Evolutionary conservation across 2,797 vertebrate genomes (phyloP).

Genomic region (Otus scops): DNA sequence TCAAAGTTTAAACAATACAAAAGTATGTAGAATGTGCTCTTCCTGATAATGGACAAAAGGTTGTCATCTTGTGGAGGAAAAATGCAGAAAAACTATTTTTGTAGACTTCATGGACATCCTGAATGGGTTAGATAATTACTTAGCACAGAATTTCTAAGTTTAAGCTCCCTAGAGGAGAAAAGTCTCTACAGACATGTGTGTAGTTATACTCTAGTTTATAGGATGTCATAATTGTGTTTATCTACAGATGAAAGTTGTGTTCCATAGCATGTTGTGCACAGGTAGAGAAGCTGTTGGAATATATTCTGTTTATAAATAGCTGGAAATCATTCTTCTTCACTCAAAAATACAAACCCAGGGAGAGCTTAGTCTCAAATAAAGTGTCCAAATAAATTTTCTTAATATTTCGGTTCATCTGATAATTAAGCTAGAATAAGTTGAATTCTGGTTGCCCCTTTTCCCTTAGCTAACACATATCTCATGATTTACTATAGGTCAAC

Average conservation of each 20-base stretch:
- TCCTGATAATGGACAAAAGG: neutral
- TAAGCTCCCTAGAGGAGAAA: neutral
- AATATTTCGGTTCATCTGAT: neutral
- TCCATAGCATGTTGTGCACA: neutral
- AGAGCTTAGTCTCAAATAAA: neutral
- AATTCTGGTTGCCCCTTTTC: neutral
- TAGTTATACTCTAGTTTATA: neutral
- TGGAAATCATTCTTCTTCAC: neutral
- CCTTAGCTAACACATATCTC: no score
- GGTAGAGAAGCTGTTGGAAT: neutral
- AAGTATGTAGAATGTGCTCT: neutral
- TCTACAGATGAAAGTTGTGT: neutral
- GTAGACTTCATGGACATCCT: neutral
- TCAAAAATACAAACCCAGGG: neutral
- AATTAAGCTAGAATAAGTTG: neutral
- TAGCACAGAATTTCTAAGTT: neutral
- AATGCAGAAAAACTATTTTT: neutral
- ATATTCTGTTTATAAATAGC: neutral
- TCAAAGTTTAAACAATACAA: neutral
- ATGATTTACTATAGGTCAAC: neutral
- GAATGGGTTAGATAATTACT: neutral
- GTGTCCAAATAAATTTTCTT: neutral
- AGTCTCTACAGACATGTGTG: neutral
- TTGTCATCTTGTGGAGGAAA: neutral
- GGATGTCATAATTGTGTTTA: neutral